Evolutionary conservation across 2,888 invertebrate genomes (phyloP), one percentile per base, ranked within the genome.

Genomic region (Spisula solida): DNA sequence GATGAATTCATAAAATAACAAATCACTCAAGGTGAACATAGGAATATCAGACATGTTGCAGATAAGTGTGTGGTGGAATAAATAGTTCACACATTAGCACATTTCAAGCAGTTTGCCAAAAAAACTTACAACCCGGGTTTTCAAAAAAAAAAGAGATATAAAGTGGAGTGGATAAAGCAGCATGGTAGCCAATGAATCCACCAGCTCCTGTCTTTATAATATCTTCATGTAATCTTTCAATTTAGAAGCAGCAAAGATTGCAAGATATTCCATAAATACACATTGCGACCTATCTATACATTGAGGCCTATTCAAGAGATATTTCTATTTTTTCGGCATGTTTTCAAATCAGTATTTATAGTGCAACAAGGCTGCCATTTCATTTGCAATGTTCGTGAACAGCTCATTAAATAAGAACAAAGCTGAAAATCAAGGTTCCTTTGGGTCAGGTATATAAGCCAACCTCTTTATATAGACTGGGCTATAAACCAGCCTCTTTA

Each of bases 101-200:
- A 75, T 75, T 34, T 75, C 75, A 75, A 34, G 34, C 34, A 75
- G 75, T 75, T 31, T 75, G 75, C 75, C 75, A 75, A 75, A 75
- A 75, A 75, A 75, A 75, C 75, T 34, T 31, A 75, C 75, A 75
- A 4, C 75, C 75, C 75, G 16, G 75, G 75, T 75, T 75, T 60
- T 75, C 34, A 12, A 34, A 75, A 75, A 75, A 75, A 75, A 31
- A 34, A 18, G 16, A 75, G 75, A 75, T 75, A 75, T 75, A 75
- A 75, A 75, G 14, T 34, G 31, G 16, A 75, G 75, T 75, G 75
- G 75, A 75, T 75, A 75, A 34, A 75, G 25, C 75, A 75, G 75
- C 75, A 75, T 10, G 75, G 31, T 75, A 16, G 34, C 20, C 16
- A 31, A 16, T 34, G 75, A 31, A 31, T 75, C 75, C 34, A 25